phyloP scores from a whole-genome alignment of 2,113 vertebrate genomes.

The Mesembrinibis cayennensis region DNA sequence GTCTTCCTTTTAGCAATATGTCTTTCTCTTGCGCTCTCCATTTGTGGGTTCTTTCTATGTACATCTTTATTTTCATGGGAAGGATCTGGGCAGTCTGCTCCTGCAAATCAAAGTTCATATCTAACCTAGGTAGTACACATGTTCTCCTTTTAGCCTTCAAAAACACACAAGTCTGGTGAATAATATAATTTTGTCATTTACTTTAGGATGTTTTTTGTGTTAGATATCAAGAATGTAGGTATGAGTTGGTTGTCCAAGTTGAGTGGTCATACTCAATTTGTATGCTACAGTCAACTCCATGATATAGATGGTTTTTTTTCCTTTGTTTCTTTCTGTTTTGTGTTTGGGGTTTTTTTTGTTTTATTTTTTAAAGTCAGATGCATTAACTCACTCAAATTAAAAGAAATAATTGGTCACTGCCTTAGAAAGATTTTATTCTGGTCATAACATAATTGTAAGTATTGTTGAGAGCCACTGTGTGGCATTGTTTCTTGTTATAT shows the following conservation, averaged over 20 bases:
- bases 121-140: background rate
- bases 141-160: background rate
- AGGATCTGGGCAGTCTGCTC: background rate
- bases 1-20: background rate
- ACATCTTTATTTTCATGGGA: background rate
- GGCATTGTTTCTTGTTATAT: background rate
- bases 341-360: background rate
- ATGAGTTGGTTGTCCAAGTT: background rate
- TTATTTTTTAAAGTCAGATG: background rate
- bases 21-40: background rate
- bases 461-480: background rate
- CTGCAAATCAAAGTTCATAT: background rate
- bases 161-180: accelerated
- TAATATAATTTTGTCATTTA: background rate
- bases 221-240: background rate
- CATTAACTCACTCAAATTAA: background rate
- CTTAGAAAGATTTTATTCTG: background rate
- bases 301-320: accelerated
- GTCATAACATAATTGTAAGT: background rate
- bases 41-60: background rate
- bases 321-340: background rate
- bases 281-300: background rate
- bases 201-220: background rate
- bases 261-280: background rate
- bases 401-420: background rate